phyloP scores from a whole-genome alignment of 1,140 invertebrate genomes.

The Caenorhabditis brenneri region DNA sequence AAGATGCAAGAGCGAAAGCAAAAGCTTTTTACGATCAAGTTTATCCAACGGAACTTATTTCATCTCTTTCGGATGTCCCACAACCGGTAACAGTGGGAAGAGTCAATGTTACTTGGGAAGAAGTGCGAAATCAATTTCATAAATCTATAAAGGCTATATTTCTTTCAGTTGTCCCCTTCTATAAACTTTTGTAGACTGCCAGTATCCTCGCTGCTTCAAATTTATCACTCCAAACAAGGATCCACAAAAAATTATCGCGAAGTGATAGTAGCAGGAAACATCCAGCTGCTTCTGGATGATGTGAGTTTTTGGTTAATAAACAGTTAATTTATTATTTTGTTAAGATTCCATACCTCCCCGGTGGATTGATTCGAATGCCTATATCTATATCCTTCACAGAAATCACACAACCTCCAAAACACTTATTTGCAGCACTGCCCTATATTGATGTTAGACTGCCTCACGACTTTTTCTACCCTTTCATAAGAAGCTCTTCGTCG shows the following conservation, averaged over 20 bases:
- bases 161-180: not conserved
- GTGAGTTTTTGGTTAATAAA: too few relatives aligned
- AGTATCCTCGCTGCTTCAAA: not conserved
- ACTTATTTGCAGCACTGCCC: not conserved
- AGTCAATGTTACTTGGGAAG: slow-evolving; percentile 28
- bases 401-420: not conserved
- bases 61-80: not conserved
- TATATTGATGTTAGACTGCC: slow-evolving; percentile 21
- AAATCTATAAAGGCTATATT: too few relatives aligned
- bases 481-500: not conserved
- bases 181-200: not conserved
- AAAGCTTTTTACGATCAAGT: slow-evolving; percentile 15
- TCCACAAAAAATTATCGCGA: slow-evolving; percentile 7
- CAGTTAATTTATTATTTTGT: not conserved
- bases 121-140: not conserved
- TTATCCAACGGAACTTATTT: not conserved
- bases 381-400: slow-evolving; percentile 7
- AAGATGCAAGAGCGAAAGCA: slow-evolving; percentile 25
- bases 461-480: slow-evolving; percentile 17
- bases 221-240: slow-evolving; percentile 18
- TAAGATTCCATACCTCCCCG: not conserved
- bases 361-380: not conserved
- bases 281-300: not conserved
- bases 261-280: not conserved
- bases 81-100: not conserved